Evolutionary conservation across 2,113 vertebrate species (phyloP), one percentile per base, ranked within the genome.

Genomic region (Syngnathoides biaculeatus): DNA sequence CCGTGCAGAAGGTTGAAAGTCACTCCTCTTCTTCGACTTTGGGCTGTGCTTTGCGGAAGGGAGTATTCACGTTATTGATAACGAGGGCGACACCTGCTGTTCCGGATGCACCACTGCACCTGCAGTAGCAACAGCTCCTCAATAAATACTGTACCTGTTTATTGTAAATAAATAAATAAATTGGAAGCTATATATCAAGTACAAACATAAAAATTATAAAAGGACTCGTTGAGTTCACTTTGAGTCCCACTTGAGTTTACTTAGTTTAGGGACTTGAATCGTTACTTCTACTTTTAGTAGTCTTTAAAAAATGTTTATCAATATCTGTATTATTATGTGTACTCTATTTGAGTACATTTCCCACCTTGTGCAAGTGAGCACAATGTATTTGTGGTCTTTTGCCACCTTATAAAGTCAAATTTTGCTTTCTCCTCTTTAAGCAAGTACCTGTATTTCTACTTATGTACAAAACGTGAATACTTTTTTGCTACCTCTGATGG

Each of bases 1-100:
- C 66, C 30, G 75, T 64, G 35, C 8, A 62, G 27, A 38, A 35
- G 42, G 19, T 1, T 83, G 85, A 89, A 90, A 75, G 87, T 89
- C 87, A 88, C 53, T 30, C 13, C n/a, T 26, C 60, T 62, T 62
- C 60, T 62, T 43, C 38, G 30, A 57, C 55, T 24, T 0, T 2
- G 20, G 5, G 5, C 4, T 22, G 10, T 61, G 11, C 20, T 35
- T 42, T 14, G 6, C 14, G 40, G 38, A 61, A 22, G 38, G 42
- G 59, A 42, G 5, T 8, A 22, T 42, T 39, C 38, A 40, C 35
- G 20, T 43, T 14, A 4, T 2, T 22, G 22, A 40, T 17, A 0
- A 0, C 13, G 15, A 15, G 15, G 8, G 40, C 60, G 60, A 40
- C 60, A 15, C 22, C 39, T 42, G 60, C 39, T 26, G 60, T 22